Conservation (phyloP, 2,888 invertebrate genomes). For the Drosophila niveifrons region DNA sequence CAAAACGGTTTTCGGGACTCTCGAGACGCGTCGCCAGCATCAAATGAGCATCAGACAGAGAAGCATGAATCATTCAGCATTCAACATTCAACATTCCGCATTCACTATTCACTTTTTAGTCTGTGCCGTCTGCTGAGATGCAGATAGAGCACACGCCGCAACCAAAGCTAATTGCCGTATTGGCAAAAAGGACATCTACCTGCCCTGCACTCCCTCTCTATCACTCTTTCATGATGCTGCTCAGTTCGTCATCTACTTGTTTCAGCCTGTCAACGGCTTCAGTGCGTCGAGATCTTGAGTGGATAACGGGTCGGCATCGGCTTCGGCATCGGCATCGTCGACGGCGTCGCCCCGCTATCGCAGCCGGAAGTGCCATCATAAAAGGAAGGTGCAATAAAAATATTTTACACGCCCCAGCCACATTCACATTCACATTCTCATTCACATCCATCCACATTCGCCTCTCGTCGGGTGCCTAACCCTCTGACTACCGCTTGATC, state of each 20-base stretch:
- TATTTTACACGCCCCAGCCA: slow-evolving; percentile 75
- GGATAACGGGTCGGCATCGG: slow-evolving; percentile 69
- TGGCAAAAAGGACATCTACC: slow-evolving; percentile 48
- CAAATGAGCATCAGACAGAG: slow-evolving; percentile 38
- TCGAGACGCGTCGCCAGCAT: slow-evolving; percentile 33
- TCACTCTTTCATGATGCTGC: background rate
- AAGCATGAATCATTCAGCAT: slow-evolving; percentile 28
- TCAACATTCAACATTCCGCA: slow-evolving; percentile 4
- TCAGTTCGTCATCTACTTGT: slow-evolving; percentile 18
- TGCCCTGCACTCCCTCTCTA: slow-evolving; percentile 5
- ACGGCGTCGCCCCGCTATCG: slow-evolving; percentile 63
- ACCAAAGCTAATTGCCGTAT: slow-evolving; percentile 66
- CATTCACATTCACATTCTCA: background rate
- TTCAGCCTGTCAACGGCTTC: slow-evolving; percentile 62
- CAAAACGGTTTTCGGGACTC: slow-evolving; percentile 17
- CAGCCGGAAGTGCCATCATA: slow-evolving; percentile 83
- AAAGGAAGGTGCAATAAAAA: slow-evolving; percentile 84
- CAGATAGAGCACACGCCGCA: slow-evolving; percentile 71
- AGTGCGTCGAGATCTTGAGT: slow-evolving; percentile 75
- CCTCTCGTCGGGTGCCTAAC: slow-evolving; percentile 33
- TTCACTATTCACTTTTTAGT: background rate
- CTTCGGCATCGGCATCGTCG: slow-evolving; percentile 21
- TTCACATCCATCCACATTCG: background rate
- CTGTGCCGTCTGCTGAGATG: slow-evolving; percentile 42
- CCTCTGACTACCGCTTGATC: slow-evolving; percentile 44